phyloP scores from a whole-genome alignment of 1,140 invertebrate species.

The Littorina saxatilis region DNA sequence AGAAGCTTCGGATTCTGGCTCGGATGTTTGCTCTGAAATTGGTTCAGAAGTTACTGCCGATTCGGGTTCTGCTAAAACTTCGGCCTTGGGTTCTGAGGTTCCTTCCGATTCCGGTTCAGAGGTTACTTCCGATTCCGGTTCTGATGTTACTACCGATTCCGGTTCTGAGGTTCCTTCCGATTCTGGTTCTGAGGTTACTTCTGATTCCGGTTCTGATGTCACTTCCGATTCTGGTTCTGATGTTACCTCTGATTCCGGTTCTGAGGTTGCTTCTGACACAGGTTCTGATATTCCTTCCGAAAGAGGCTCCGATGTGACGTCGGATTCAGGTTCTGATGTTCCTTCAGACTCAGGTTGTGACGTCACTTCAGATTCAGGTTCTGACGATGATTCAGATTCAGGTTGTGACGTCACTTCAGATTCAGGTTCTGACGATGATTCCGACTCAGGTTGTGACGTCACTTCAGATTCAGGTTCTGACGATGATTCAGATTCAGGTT shows the following conservation, averaged over 20 bases:
- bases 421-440: conserved; percentile 37
- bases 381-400: conserved; percentile 35
- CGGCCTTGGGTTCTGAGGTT: conserved; percentile 17
- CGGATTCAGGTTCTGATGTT: conserved; percentile 42
- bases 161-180: conserved; percentile 30
- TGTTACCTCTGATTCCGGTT: conserved; percentile 41
- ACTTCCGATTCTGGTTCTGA: conserved; percentile 33
- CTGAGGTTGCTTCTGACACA: conserved; percentile 37
- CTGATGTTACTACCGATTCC: neutral
- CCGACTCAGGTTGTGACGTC: conserved; percentile 18
- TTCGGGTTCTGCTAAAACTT: conserved; percentile 18
- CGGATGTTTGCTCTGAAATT: conserved; percentile 32
- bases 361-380: conserved; percentile 41
- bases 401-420: conserved; percentile 35
- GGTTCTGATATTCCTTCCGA: conserved; percentile 39
- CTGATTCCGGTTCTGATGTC: conserved; percentile 34
- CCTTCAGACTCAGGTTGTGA: conserved; percentile 43
- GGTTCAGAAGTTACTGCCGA: too few species aligned
- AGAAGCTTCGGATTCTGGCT: too few species aligned
- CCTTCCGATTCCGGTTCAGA: conserved; percentile 26
- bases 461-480: conserved; percentile 33
- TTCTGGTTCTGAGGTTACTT: conserved; percentile 39
- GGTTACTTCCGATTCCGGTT: conserved; percentile 24
- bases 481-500: conserved; percentile 27
- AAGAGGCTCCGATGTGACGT: conserved; percentile 39